Evolutionary conservation across 2,113 vertebrate species (phyloP).

Genomic region (Xiphophorus hellerii): DNA sequence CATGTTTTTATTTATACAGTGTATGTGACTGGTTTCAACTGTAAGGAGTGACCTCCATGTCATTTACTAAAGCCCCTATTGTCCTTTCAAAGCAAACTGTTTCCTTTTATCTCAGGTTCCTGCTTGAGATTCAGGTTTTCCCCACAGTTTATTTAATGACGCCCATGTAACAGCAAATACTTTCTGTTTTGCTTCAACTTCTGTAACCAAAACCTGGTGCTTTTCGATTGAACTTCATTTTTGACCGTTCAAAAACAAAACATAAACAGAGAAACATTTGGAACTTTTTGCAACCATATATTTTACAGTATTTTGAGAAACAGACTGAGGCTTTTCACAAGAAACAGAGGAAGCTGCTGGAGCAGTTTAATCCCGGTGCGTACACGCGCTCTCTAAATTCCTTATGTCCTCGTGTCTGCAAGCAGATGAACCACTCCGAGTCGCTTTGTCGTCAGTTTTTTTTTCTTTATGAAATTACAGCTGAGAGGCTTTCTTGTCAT

Average conservation of each 20-base stretch:
- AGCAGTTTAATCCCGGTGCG: constrained; percentile 7
- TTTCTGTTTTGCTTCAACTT: constrained; percentile 22
- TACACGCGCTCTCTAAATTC: constrained; percentile 15
- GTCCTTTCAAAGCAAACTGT: not conserved
- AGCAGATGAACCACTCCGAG: constrained; percentile 38
- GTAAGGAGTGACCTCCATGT: not conserved
- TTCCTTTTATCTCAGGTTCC: not conserved
- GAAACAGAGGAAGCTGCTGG: constrained; percentile 9
- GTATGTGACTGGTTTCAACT: too few relatives aligned
- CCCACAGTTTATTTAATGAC: not conserved
- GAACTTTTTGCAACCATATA: constrained; percentile 3
- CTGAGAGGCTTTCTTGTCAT: constrained; percentile 47
- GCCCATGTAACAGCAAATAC: not conserved
- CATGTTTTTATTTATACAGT: too few relatives aligned
- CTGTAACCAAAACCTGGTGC: not conserved
- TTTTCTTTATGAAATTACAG: constrained; percentile 35
- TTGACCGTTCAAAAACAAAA: not conserved
- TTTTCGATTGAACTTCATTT: not conserved
- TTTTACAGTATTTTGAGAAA: constrained; percentile 1
- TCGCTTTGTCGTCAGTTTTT: constrained; percentile 21
- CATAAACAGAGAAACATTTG: not conserved
- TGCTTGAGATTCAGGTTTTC: constrained; percentile 3
- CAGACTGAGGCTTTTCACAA: not conserved
- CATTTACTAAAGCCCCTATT: rapidly evolving
- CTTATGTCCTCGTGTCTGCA: constrained; percentile 15